These are phyloP conservation scores for Mormyrops boulengeri DNA, from an alignment of 2,797 vertebrate genomes.

Conservation along the genomic window DNA sequence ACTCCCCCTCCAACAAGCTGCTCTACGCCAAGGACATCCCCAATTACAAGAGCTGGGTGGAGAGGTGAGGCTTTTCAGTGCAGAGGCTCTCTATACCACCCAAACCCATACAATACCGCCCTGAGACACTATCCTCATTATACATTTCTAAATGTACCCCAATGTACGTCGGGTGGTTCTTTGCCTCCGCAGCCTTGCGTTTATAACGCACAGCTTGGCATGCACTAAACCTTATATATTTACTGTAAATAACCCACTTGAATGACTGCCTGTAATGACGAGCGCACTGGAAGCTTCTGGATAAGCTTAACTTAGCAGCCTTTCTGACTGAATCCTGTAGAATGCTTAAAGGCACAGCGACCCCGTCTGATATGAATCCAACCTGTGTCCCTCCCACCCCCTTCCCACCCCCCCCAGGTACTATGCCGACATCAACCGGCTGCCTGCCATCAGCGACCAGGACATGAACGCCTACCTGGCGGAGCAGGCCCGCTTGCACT, in stretches of 20 bases:
- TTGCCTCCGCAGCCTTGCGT: neutral
- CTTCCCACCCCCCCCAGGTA: constrained; percentile 67
- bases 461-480: constrained; percentile 99
- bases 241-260: neutral
- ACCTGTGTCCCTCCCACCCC: neutral
- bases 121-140: neutral
- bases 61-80: constrained; percentile 68
- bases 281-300: neutral
- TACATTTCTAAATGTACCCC: neutral
- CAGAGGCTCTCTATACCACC: neutral
- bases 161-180: neutral
- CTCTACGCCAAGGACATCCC: constrained; percentile 98
- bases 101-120: neutral
- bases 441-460: constrained; percentile 96
- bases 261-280: neutral
- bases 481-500: constrained; percentile 91
- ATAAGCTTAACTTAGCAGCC: neutral
- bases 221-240: neutral
- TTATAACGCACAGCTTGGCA: neutral
- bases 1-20: constrained; percentile 95
- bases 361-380: neutral
- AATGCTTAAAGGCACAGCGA: neutral
- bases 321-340: neutral
- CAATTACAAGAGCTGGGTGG: constrained; percentile 99
- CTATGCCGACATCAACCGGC: constrained; percentile 92